Base-by-base conservation (phyloP, 1,140 invertebrate genomes). In the Musca vetustissima region DNA sequence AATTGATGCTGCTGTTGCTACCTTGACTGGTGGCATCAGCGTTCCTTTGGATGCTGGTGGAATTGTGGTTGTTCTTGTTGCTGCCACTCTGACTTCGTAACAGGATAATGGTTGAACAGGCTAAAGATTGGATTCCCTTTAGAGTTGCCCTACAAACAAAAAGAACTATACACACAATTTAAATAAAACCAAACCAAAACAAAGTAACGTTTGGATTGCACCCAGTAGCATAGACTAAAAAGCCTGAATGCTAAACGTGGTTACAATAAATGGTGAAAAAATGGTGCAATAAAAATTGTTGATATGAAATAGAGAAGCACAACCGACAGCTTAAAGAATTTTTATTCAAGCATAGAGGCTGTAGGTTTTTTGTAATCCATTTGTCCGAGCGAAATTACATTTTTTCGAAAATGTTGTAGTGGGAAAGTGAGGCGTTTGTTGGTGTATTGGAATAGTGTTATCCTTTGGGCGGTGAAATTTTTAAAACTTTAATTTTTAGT, bases 41-140 rank as follows among this genome's bases (percentile, higher is more conserved):
- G 36, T 43, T 43, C 36, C 36, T 43, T 43, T 43, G 36, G 36
- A 43, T 43, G 36, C 36, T 43, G 36, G 36, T 43, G 36, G 36
- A 43, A 43, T 43, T 43, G 36, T 43, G 36, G 36, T 43, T 43
- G 36, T 59, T 59, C 19, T 61, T 43, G 17, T 36, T 61, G 9
- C 28, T 13, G 24, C 8, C 32, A 11, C 36, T 13, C 6, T 43
- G 36, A 43, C 36, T 43, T 43, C 36, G 7, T 59, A 59, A 61
- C 57, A 61, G 57, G 57, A 61, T 61, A 61, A 61, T 61, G 57
- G 57, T 32, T 61, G 57, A 43, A 43, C 36, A 43, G 36, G 36
- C 28, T 36, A 61, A 36, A 61, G 57, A 61, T 61, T 61, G 57
- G 57, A 61, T 61, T 61, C 36, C 57, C 36, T 61, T 61, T 28